These are phyloP conservation scores for Netelia melanura DNA, from an alignment of 2,888 invertebrate species.

Conservation along the genomic window DNA sequence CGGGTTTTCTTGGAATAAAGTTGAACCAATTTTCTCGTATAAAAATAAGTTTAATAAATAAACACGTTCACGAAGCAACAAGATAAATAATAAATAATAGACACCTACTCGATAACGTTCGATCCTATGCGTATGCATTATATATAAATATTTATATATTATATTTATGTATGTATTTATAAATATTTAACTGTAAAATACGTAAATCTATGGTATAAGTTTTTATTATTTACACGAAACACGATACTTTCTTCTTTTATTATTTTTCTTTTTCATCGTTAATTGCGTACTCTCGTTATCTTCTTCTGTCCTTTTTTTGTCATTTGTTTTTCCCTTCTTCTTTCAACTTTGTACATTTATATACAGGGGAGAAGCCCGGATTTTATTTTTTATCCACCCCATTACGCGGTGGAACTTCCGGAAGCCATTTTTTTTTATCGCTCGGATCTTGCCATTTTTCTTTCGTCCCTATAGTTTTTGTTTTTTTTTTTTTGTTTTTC, in stretches of 20 bases:
- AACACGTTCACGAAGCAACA: conserved; percentile 77
- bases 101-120: conserved; percentile 51
- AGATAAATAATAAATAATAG: conserved; percentile 77
- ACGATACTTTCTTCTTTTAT: conserved; percentile 22
- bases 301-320: conserved; percentile 2
- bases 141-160: conserved; percentile 34
- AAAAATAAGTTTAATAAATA: conserved; percentile 84
- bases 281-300: conserved; percentile 13
- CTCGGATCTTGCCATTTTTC: conserved; percentile 8
- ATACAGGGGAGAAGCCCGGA: conserved; percentile 35
- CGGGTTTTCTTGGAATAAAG: too few relatives aligned
- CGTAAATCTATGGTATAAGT: conserved; percentile 54
- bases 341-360: conserved; percentile 67
- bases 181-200: conserved; percentile 59
- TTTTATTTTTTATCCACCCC: background rate
- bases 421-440: conserved; percentile 29
- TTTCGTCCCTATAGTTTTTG: background rate
- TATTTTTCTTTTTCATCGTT: conserved; percentile 29
- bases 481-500: background rate
- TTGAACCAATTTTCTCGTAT: conserved; percentile 71
- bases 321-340: conserved; percentile 9
- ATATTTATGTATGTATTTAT: conserved; percentile 59
- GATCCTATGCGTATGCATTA: conserved; percentile 58
- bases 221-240: conserved; percentile 65
- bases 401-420: background rate